Evolutionary conservation across 2,113 vertebrate genomes (phyloP), one percentile per base, ranked within the genome.

Genomic region (Pelecanus crispus): DNA sequence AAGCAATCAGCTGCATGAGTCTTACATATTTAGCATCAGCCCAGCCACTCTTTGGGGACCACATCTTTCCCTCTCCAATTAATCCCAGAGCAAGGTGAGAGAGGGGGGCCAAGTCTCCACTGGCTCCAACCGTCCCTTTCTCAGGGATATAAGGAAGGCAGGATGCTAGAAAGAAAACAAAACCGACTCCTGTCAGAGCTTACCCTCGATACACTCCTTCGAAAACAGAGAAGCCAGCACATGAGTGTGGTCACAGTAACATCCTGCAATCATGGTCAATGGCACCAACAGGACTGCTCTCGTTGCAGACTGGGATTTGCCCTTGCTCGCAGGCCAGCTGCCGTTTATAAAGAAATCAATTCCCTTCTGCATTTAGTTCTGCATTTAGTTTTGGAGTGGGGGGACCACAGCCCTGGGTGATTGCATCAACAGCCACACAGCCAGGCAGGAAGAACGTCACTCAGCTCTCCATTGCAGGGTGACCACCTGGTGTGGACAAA

Each of bases 21-120:
- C 99, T 99, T 98, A 99, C 99, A 6, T 99, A 99, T 99, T 99
- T 99, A 85, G 99, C 99, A 65, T 99, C 99, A 36, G 99, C 99
- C 99, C 99, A 99, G 77, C 99, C 99, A 61, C 99, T 99, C 97
- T 99, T 99, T 3, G 99, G 99, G 31, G 99, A 99, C 99, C 99
- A 99, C 99, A 99, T 99, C 98, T 99, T 99, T 28, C 99, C 99
- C 97, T 99, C 99, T 96, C 99, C 99, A 96, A 99, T 99, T 59
- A 99, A 97, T 58, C 99, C 99, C 45, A 99, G 98, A 40, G 99
- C 99, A 90, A 99, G 98, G 96, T 99, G 99, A 93, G 99, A 98
- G 61, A 99, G 99, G 2, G 99, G 99, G 4, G 99, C 99, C 26
- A 99, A 98, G 94, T 99, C 99, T 97, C 99, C 99, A 0, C 99